Evolutionary conservation across 2,113 vertebrate species (phyloP).

Genomic region (Psettodes erumei): DNA sequence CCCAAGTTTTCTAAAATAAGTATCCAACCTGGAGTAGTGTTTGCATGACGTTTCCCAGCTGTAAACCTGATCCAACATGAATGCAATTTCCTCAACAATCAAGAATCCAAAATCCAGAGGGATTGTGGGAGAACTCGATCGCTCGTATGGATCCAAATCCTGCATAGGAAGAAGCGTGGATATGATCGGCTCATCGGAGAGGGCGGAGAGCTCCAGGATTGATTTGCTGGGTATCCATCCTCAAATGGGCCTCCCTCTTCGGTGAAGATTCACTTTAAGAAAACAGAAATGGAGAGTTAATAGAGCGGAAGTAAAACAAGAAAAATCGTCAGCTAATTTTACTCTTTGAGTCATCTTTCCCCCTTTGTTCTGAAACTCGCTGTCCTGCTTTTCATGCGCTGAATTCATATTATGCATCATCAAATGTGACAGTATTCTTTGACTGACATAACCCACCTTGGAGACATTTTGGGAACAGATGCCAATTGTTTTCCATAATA

Average conservation of each 20-base stretch:
- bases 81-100: conserved; percentile 21
- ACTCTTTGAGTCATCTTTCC: conserved; percentile 5
- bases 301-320: neutral
- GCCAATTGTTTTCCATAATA: neutral
- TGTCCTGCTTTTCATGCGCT: conserved; percentile 8
- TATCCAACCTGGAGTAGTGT: conserved; percentile 43
- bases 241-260: conserved; percentile 5
- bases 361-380: neutral
- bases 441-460: neutral
- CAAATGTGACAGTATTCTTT: neutral
- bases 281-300: conserved; percentile 44
- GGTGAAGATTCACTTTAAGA: conserved; percentile 11
- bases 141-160: conserved; percentile 13
- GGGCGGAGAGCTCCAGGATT: conserved; percentile 22
- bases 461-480: neutral
- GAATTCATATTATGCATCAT: conserved; percentile 12
- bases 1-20: conserved; percentile 22
- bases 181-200: conserved; percentile 20
- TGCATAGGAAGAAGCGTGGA: conserved; percentile 8
- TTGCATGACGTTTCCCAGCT: conserved; percentile 33
- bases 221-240: conserved; percentile 11
- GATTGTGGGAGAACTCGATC: neutral
- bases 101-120: conserved; percentile 17
- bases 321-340: neutral
- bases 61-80: conserved; percentile 43